Base-by-base conservation (phyloP, 2,797 vertebrate species). In the Eidolon dupreanum region DNA sequence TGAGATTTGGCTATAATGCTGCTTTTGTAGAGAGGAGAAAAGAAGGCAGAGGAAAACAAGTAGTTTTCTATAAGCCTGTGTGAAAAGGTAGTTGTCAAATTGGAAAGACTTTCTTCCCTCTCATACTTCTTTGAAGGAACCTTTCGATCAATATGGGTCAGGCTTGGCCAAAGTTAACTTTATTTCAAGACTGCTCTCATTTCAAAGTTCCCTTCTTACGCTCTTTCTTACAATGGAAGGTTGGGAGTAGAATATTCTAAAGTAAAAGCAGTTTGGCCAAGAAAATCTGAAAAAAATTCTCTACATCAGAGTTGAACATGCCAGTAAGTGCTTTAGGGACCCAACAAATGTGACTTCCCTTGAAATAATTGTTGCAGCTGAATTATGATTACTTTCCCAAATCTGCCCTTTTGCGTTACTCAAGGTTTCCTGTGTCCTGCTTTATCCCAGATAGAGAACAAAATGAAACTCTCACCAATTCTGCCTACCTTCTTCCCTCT, bases 401-500 rank as follows among this genome's bases (percentile, higher is more conserved):
- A 96, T 89, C 96, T 96, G 95, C 41, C 85, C 95, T 82, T 95
- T 89, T 96, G 65, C 65, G 36, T 94, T 74, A 77, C 96, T 96
- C 97, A 98, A 96, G 88, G 97, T 97, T 98, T 97, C 97, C 82
- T 22, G 61, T 85, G 87, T 97, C 96, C 96, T 90, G 83, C 93
- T 57, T 97, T 93, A 88, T 97, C 87, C 90, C 97, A 97, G 96
- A 96, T 96, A 97, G 93, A 97, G 98, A 98, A 97, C 94, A 97
- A 98, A 98, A 98, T 97, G 98, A 98, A 98, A 98, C 96, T 98
- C 97, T 96, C 94, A 93, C 98, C 98, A 98, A 94, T 98, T 98
- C 98, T 98, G 96, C 98, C 98, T 98, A 98, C 98, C 98, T 98
- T 98, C 98, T 98, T 98, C 97, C 84, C 98, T 98, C 92, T 97